Percentiles rank a stretch among this genome's conserved stretches.
These are phyloP conservation scores for Apistogramma diplotaenia DNA, from an alignment of 2,113 vertebrate genomes.

Conservation along the genomic window DNA sequence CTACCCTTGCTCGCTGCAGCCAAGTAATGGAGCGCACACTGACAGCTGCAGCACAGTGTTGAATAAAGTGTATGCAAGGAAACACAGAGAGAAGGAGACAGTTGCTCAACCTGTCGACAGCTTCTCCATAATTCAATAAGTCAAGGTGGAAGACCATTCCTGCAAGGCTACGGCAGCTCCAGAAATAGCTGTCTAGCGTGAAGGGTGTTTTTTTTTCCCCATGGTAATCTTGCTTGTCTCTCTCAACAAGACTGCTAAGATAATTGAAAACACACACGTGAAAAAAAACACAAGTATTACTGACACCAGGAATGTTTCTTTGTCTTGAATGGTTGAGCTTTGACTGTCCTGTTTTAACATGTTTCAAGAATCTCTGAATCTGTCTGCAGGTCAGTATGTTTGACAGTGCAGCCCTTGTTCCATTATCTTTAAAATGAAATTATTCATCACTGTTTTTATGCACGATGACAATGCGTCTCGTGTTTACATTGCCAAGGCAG, in stretches of 20 bases:
- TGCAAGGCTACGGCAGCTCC: conserved; percentile 51
- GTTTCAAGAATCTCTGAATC: conserved; percentile 69
- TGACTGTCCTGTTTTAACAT: conserved; percentile 71
- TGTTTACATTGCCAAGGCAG: conserved; percentile 45
- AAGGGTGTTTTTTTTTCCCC: conserved; percentile 48
- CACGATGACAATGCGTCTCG: conserved; percentile 33
- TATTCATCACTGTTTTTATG: conserved; percentile 38
- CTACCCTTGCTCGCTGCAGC: conserved; percentile 54
- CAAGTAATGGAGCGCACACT: conserved; percentile 48
- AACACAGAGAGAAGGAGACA: conserved; percentile 64
- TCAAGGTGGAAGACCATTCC: conserved; percentile 72
- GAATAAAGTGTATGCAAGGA: conserved; percentile 64
- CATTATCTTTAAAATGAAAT: conserved; percentile 57
- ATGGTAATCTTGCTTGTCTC: conserved; percentile 66
- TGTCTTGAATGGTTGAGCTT: conserved; percentile 57
- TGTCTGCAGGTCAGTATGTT: conserved; percentile 58
- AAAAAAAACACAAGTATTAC: conserved; percentile 66
- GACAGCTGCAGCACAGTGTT: conserved; percentile 69
- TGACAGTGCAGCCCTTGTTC: conserved; percentile 61
- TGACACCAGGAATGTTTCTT: conserved; percentile 74
- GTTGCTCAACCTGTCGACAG: conserved; percentile 74
- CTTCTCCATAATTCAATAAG: conserved; percentile 74
- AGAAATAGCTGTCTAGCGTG: conserved; percentile 69
- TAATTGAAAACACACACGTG: conserved; percentile 71
- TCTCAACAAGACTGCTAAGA: conserved; percentile 70